Evolutionary conservation across 37 sponge, comb jelly and placozoan species (phyloP).

Genomic region (Ianthella basta): DNA sequence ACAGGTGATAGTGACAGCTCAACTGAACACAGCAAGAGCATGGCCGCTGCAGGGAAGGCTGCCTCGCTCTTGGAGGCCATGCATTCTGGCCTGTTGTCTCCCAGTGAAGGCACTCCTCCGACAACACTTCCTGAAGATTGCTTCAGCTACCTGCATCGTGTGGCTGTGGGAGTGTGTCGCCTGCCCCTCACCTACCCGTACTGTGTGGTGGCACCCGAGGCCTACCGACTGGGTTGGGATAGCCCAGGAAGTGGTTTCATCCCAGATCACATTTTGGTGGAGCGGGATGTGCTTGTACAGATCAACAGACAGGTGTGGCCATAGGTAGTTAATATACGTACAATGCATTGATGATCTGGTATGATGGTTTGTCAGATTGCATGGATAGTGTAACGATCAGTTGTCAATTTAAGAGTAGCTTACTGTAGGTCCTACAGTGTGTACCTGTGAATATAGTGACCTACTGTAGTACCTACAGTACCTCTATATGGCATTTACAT

Average conservation of each 20-base stretch:
- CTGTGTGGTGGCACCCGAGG: conserved; percentile 13
- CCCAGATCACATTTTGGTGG: conserved; percentile 9
- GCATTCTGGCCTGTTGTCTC: not conserved
- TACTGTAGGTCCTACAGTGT: no score
- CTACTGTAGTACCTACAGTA: no score
- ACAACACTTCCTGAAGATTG: not conserved
- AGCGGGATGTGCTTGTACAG: conserved; percentile 24
- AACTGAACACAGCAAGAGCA: no score
- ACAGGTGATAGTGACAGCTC: not conserved
- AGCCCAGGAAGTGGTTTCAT: not conserved
- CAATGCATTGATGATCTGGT: no score
- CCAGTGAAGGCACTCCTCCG: not conserved
- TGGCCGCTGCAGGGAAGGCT: no score
- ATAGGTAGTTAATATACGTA: not conserved
- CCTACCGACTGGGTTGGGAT: conserved; percentile 35
- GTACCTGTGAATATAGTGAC: no score
- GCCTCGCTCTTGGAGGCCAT: not conserved
- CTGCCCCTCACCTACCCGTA: conserved; percentile 14
- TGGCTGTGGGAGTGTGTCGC: not conserved
- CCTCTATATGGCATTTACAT: no score
- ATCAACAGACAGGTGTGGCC: conserved; percentile 15
- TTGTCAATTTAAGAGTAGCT: no score
- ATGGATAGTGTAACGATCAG: no score
- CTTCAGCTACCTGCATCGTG: not conserved
- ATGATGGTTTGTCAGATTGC: no score